Conservation (phyloP, 2,797 vertebrate species). For the Harpagifer antarcticus region DNA sequence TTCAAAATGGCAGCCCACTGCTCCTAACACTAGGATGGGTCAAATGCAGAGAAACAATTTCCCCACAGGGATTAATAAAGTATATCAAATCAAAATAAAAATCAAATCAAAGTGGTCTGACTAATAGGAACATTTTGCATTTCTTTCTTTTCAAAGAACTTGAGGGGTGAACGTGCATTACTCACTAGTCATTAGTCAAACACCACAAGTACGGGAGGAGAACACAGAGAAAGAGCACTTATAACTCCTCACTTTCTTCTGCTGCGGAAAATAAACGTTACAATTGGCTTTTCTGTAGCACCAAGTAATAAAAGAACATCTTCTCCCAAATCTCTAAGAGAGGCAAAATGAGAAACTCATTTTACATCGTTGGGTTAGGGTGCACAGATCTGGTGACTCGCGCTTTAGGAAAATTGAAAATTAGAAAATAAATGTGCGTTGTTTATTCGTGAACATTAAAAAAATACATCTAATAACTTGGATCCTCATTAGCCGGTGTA, state of each 20-base stretch:
- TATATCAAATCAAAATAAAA: too few relatives aligned
- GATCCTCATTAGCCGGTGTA: slow-evolving; percentile 32
- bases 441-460: slow-evolving; percentile 14
- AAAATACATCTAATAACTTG: slow-evolving; percentile 19
- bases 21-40: too few relatives aligned
- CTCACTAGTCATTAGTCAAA: slow-evolving; percentile 43
- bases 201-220: slow-evolving; percentile 7
- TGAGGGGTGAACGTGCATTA: slow-evolving; percentile 28
- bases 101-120: background rate
- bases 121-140: slow-evolving; percentile 12
- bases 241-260: slow-evolving; percentile 25
- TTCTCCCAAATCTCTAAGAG: slow-evolving; percentile 36
- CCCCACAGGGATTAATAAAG: too few relatives aligned
- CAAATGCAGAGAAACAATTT: too few relatives aligned
- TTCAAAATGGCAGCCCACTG: too few relatives aligned
- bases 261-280: slow-evolving; percentile 26
- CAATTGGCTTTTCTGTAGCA: slow-evolving; percentile 29
- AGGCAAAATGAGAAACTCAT: slow-evolving; percentile 22
- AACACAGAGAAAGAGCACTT: slow-evolving; percentile 20
- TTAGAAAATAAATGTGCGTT: slow-evolving; percentile 7
- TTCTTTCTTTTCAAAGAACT: slow-evolving; percentile 19
- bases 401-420: slow-evolving; percentile 6
- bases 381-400: slow-evolving; percentile 33
- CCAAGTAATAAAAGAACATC: slow-evolving; percentile 24
- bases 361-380: slow-evolving; percentile 17